Evolutionary conservation across 1,140 invertebrate species (phyloP).

Genomic region (Macrosteles quadrilineatus): DNA sequence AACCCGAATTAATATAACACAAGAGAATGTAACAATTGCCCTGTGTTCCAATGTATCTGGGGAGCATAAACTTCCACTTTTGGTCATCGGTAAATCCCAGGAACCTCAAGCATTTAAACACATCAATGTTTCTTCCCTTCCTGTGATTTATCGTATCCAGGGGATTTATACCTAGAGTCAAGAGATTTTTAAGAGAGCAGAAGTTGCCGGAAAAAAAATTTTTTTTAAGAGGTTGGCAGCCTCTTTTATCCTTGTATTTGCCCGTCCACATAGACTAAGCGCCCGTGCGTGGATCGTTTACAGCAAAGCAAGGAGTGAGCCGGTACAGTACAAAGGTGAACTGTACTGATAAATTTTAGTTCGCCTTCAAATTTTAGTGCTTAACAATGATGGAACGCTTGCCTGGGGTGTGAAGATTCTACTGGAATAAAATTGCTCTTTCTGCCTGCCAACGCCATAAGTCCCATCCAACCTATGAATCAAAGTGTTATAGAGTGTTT

Average conservation of each 20-base stretch:
- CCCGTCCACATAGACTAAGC: too few relatives aligned
- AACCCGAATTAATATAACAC: background rate
- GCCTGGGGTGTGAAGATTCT: background rate
- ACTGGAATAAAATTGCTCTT: background rate
- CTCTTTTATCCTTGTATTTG: too few relatives aligned
- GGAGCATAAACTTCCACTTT: conserved; percentile 42
- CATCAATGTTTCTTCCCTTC: conserved; percentile 38
- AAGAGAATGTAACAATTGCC: conserved; percentile 26
- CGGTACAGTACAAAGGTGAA: too few relatives aligned
- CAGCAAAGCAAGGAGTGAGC: too few relatives aligned
- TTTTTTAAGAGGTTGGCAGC: too few relatives aligned
- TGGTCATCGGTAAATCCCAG: conserved; percentile 43
- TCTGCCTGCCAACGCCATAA: background rate
- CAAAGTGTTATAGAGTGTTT: too few relatives aligned
- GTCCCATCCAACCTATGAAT: too few relatives aligned
- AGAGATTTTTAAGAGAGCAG: background rate
- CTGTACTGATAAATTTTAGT: too few relatives aligned
- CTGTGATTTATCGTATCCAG: conserved; percentile 45
- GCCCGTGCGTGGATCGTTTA: too few relatives aligned
- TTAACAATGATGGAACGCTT: background rate
- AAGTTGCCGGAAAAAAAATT: background rate
- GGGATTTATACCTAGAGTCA: conserved; percentile 23
- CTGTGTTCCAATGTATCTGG: conserved; percentile 42
- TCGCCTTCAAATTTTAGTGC: background rate
- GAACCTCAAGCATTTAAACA: conserved; percentile 45